phyloP scores from a whole-genome alignment of 2,888 invertebrate genomes.

The Sarcophaga subvicina region DNA sequence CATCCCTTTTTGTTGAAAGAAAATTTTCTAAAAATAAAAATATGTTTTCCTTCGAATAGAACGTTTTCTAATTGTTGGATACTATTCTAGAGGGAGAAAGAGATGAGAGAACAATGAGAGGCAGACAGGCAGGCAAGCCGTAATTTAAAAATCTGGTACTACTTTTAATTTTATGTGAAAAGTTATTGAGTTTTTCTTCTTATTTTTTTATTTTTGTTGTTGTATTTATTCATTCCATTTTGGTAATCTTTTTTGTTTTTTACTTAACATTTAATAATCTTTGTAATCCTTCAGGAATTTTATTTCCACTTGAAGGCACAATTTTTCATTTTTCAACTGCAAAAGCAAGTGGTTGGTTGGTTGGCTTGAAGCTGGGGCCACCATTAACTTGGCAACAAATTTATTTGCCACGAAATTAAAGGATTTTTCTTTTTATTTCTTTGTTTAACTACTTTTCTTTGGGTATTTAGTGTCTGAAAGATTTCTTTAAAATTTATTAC shows the following conservation, averaged over 20 bases:
- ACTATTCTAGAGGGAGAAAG: background rate
- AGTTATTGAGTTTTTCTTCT: slow-evolving; percentile 17
- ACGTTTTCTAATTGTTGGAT: slow-evolving; percentile 1
- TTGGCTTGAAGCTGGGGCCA: background rate
- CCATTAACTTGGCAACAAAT: slow-evolving; percentile 39
- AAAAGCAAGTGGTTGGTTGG: slow-evolving; percentile 1
- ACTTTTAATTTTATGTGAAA: slow-evolving; percentile 31
- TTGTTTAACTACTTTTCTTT: background rate
- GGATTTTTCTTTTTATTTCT: background rate
- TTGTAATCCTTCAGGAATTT: slow-evolving; percentile 54
- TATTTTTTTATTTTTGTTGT: background rate
- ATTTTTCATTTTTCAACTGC: slow-evolving; percentile 45
- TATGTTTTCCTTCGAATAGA: background rate
- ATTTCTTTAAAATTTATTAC: slow-evolving; percentile 3
- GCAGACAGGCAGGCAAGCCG: background rate
- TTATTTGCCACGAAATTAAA: slow-evolving; percentile 35
- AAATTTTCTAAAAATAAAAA: background rate
- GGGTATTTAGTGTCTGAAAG: slow-evolving; percentile 9
- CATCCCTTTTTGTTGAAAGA: background rate
- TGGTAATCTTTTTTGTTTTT: slow-evolving; percentile 10
- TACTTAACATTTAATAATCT: slow-evolving; percentile 36
- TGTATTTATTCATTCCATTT: background rate
- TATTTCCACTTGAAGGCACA: slow-evolving; percentile 56
- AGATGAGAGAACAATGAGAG: background rate
- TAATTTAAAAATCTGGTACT: slow-evolving; percentile 3